Evolutionary conservation across 2,113 vertebrate genomes (phyloP).

Genomic region (Okapia johnstoni): DNA sequence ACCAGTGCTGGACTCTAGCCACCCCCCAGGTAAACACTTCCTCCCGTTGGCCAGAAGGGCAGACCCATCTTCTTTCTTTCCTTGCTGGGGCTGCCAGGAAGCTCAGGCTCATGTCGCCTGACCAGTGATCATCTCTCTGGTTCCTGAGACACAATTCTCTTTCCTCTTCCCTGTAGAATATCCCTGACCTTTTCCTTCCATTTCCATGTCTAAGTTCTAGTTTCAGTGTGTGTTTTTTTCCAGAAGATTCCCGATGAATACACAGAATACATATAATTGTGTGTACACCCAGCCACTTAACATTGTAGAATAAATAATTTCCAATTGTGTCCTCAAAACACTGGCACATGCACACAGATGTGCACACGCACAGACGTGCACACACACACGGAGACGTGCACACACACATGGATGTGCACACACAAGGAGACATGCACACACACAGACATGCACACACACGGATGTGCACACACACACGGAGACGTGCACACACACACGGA

Average conservation of each 20-base stretch:
- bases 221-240: background rate
- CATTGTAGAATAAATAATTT: background rate
- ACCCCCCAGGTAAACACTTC: background rate
- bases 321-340: background rate
- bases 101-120: background rate
- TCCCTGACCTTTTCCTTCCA: background rate
- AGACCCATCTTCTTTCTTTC: background rate
- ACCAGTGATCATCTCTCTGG: background rate
- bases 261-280: background rate
- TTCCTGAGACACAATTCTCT: background rate
- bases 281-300: background rate
- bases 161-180: background rate
- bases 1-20: background rate
- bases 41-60: background rate
- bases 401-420: too few relatives aligned
- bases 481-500: too few relatives aligned
- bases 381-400: too few relatives aligned
- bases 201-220: background rate
- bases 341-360: accelerated
- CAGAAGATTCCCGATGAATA: background rate
- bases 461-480: too few relatives aligned
- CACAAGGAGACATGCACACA: too few relatives aligned
- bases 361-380: accelerated
- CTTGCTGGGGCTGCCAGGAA: background rate
- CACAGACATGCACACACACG: too few relatives aligned